Evolutionary conservation across 2,113 vertebrate genomes (phyloP).

Genomic region (Cochlearius cochlearius): DNA sequence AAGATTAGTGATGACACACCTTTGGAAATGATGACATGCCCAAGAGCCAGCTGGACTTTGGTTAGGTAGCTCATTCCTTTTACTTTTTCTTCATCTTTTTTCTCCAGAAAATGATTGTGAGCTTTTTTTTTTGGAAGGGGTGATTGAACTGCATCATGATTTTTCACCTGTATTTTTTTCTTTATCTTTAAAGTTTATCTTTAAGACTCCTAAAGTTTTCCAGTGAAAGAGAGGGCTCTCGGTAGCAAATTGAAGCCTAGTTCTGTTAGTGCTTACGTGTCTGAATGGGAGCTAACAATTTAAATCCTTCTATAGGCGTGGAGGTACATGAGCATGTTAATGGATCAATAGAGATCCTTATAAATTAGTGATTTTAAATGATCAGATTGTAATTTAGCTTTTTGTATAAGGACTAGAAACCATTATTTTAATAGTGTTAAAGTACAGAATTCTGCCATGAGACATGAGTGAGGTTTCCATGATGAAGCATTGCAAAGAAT

Average conservation of each 20-base stretch:
- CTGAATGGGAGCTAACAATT: neutral
- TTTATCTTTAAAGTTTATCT: neutral
- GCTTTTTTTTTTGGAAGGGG: neutral
- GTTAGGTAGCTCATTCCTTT: conserved; percentile 80
- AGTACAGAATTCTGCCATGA: neutral
- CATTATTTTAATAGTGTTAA: conserved; percentile 8
- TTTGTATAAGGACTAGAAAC: neutral
- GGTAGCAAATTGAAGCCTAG: neutral
- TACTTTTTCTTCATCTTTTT: neutral
- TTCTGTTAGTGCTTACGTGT: neutral
- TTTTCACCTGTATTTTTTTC: neutral
- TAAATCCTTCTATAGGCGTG: fast-evolving
- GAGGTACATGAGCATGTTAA: neutral
- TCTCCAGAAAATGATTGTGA: neutral
- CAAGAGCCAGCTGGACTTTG: conserved; percentile 92
- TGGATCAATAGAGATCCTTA: neutral
- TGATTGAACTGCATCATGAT: neutral
- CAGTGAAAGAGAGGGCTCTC: neutral
- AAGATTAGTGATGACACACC: conserved; percentile 97
- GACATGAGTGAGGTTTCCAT: neutral
- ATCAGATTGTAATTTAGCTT: neutral
- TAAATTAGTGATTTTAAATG: conserved; percentile 5
- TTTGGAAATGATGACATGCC: conserved; percentile 90
- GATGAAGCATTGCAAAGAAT: neutral
- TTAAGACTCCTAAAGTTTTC: neutral